Percentiles rank a stretch among this genome's conserved stretches.
Conservation (phyloP, 1,140 invertebrate species). For the Leptinotarsa lineolata region DNA sequence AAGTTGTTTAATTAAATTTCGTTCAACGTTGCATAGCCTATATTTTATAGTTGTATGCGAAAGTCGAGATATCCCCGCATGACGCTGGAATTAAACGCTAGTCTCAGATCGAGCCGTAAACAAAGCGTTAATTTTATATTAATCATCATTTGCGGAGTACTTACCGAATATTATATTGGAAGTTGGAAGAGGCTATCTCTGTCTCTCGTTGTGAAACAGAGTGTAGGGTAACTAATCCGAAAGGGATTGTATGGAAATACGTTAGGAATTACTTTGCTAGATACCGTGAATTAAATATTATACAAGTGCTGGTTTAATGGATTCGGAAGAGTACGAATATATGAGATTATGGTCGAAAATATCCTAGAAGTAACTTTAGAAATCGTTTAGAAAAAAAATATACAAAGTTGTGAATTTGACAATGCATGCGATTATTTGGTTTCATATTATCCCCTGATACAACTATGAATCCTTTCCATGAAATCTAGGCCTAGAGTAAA, state of each 20-base stretch:
- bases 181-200: not conserved
- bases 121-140: slow-evolving; percentile 40
- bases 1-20: slow-evolving; percentile 54
- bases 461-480: too few species aligned
- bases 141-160: slow-evolving; percentile 30
- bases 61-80: slow-evolving; percentile 40
- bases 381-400: too few species aligned
- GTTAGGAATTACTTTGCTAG: slow-evolving; percentile 1
- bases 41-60: slow-evolving; percentile 50
- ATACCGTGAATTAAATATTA: not conserved
- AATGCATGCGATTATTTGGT: too few species aligned
- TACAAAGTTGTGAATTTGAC: too few species aligned
- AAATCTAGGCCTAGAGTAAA: too few species aligned
- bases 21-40: slow-evolving; percentile 51
- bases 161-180: not conserved
- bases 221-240: not conserved
- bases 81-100: slow-evolving; percentile 37
- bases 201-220: not conserved
- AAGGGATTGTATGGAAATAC: not conserved
- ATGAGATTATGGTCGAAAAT: too few species aligned
- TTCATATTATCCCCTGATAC: too few species aligned
- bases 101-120: slow-evolving; percentile 34
- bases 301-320: not conserved
- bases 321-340: not conserved
- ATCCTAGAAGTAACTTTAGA: too few species aligned